Evolutionary conservation across 1,140 invertebrate genomes (phyloP), one percentile per base, ranked within the genome.

Genomic region (Mesaphorura yosii): DNA sequence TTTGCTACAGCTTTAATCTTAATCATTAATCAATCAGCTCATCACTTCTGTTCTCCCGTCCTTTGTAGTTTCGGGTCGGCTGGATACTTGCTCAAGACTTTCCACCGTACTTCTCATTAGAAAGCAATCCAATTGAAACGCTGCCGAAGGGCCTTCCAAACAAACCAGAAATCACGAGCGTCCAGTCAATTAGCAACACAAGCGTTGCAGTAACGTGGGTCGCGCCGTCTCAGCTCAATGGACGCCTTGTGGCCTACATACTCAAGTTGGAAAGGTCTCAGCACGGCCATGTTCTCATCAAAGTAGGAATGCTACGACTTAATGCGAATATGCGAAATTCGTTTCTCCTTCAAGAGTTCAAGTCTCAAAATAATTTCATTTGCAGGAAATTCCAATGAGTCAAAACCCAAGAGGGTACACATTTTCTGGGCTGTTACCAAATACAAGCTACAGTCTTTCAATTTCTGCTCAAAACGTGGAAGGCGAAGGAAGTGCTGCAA

Each of bases 201-300:
- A 77, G 86, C 57, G 80, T 93, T 25, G 85, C 84, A 50, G 76
- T 93, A 14, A 84, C 81, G 58, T 94, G 89, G 89, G 78, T 82
- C 68, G 81, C 86, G 4, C 89, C 89, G 14, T 75, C 77, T 12
- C 89, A 86, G 65, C 81, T 83, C 22, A 91, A 91, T 68, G 88
- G 87, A 48, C 86, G 84, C 53, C 73, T 94, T 57, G 77, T 89
- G 40, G 86, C 85, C 39, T 92, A 90, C 72, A 79, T 83, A 45
- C 70, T 90, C 40, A 75, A 81, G 62, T 59, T 67, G 57, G 61
- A 67, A 52, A 59, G 53, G 48, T 48, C 51, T 20, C 59, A 50
- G 25, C 48, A 39, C 41, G 64, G 54, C 19, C 63, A 64, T 50
- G 53, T 55, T 15, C 60, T 58, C 23, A 58, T 68, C 34, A 65